Percentiles rank a stretch among this genome's conserved stretches.
Evolutionary conservation across 1,140 invertebrate genomes (phyloP).

Genomic region (Phortica variegata): DNA sequence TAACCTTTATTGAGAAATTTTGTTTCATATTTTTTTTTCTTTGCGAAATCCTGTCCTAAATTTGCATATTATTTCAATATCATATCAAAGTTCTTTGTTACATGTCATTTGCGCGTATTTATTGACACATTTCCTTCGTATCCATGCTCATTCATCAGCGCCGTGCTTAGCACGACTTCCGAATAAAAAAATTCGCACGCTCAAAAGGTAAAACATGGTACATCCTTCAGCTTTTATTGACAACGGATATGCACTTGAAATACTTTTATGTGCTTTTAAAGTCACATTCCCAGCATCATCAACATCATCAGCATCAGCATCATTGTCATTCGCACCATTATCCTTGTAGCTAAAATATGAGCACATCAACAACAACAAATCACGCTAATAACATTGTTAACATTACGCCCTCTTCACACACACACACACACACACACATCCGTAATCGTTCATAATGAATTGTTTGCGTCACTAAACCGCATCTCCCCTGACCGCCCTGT

Average conservation of each 20-base stretch:
- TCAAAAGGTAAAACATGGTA: slow-evolving; percentile 7
- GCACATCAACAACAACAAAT: slow-evolving; percentile 25
- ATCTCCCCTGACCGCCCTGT: too few relatives aligned
- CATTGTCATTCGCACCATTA: slow-evolving; percentile 28
- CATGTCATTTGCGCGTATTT: neutral
- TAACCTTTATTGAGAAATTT: too few relatives aligned
- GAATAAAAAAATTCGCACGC: slow-evolving; percentile 39
- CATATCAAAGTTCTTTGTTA: too few relatives aligned
- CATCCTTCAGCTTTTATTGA: slow-evolving; percentile 34
- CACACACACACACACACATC: too few relatives aligned
- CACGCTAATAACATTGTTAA: slow-evolving; percentile 37
- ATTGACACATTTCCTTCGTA: slow-evolving; percentile 19
- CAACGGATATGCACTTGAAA: slow-evolving; percentile 31
- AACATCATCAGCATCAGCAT: slow-evolving; percentile 3
- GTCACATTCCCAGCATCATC: slow-evolving; percentile 40
- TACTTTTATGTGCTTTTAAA: slow-evolving; percentile 35
- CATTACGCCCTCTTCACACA: too few relatives aligned
- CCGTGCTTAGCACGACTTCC: neutral
- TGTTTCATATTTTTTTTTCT: too few relatives aligned
- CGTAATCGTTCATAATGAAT: too few relatives aligned
- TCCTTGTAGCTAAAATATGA: slow-evolving; percentile 3
- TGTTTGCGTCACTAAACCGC: too few relatives aligned
- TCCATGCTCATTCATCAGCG: slow-evolving; percentile 30
- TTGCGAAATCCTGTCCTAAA: too few relatives aligned
- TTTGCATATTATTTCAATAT: too few relatives aligned